Percentiles rank a stretch among this genome's conserved stretches.
These are phyloP conservation scores for Urophycis tenuis DNA, from an alignment of 2,797 vertebrate species.

Conservation along the genomic window DNA sequence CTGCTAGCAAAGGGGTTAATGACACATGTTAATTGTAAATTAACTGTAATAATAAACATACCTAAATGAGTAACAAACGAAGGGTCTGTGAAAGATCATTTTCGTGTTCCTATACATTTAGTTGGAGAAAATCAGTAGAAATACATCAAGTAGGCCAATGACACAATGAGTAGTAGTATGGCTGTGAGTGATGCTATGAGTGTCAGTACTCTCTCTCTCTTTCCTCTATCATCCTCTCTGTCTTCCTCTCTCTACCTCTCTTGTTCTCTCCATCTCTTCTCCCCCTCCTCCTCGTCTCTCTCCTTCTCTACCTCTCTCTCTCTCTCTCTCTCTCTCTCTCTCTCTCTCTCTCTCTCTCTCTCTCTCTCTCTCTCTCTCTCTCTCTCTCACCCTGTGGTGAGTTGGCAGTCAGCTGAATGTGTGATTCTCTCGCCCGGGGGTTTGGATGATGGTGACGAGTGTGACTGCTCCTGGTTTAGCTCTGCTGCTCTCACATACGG, in stretches of 20 bases:
- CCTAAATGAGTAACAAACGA: neutral
- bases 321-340: neutral
- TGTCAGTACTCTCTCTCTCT: neutral
- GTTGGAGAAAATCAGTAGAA: neutral
- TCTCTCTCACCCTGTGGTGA: constrained; percentile 37
- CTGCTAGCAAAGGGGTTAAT: too few species aligned
- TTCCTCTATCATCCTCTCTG: neutral
- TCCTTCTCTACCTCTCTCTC: neutral
- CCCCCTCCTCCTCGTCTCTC: neutral
- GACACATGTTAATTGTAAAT: neutral
- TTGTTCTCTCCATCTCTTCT: neutral
- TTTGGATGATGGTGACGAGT: constrained; percentile 22
- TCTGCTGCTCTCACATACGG: constrained; percentile 28
- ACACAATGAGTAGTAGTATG: neutral
- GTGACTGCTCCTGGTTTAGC: constrained; percentile 40
- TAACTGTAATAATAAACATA: neutral
- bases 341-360: too few species aligned
- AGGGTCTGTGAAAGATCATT: neutral
- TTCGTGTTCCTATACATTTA: neutral
- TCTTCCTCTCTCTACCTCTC: neutral
- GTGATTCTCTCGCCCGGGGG: neutral
- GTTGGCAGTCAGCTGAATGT: constrained; percentile 43
- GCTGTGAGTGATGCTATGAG: too few species aligned
- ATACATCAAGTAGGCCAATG: neutral
- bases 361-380: constrained; percentile 33